Conservation (phyloP, 2,888 invertebrate species). For the Acleris emargana region DNA sequence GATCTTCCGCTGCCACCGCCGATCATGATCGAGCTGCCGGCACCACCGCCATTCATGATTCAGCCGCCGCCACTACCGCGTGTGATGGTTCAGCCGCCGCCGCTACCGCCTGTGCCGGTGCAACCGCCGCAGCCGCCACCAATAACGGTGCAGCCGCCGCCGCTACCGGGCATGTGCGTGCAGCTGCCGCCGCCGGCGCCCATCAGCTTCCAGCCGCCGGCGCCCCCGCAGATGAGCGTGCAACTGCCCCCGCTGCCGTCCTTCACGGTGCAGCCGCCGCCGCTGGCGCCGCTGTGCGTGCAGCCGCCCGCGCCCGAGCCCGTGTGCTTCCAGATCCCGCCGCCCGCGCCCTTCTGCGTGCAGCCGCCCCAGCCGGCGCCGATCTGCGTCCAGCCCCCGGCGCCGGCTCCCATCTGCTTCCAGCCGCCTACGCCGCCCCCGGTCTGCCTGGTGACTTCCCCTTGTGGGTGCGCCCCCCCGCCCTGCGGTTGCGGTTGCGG, state of each 20-base stretch:
- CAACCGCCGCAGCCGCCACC: slow-evolving; percentile 68
- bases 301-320: slow-evolving; percentile 68
- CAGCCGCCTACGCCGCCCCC: slow-evolving; percentile 58
- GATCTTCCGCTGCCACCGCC: slow-evolving; percentile 49
- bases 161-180: slow-evolving; percentile 60
- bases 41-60: slow-evolving; percentile 63
- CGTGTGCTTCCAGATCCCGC: slow-evolving; percentile 66
- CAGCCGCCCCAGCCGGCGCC: slow-evolving; percentile 58
- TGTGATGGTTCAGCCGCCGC: slow-evolving; percentile 68
- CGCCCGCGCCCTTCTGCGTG: slow-evolving; percentile 56
- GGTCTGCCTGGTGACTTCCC: slow-evolving; percentile 52
- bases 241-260: slow-evolving; percentile 69
- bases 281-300: slow-evolving; percentile 61
- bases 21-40: slow-evolving; percentile 50
- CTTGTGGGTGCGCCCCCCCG: slow-evolving; percentile 33
- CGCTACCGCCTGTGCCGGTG: slow-evolving; percentile 68
- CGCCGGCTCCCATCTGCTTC: slow-evolving; percentile 64
- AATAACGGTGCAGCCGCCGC: slow-evolving; percentile 69
- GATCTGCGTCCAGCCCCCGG: slow-evolving; percentile 64
- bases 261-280: slow-evolving; percentile 66
- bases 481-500: slow-evolving; percentile 17
- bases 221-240: slow-evolving; percentile 60
- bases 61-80: slow-evolving; percentile 70
- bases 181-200: slow-evolving; percentile 58
- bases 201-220: slow-evolving; percentile 35